Evolutionary conservation across 2,113 vertebrate genomes (phyloP), one percentile per base, ranked within the genome.

Genomic region (Arenaria interpres): DNA sequence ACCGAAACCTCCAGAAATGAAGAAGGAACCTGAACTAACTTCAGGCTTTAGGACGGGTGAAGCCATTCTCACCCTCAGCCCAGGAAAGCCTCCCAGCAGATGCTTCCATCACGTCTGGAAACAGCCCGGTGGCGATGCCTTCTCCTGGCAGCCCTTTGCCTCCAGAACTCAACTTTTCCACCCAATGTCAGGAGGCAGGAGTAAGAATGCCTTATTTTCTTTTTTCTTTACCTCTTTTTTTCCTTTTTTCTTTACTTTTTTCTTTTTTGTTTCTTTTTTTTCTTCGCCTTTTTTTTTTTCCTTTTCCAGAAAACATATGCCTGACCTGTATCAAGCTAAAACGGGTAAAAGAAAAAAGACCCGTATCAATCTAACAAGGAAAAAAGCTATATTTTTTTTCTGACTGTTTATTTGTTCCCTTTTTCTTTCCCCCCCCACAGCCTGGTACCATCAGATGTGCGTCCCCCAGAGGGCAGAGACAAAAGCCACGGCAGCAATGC

Each of bases 401-500:
- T 9, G 19, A 25, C 28, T 45, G 2, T 25, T 43, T 28, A 20
- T 64, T 66, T 66, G 3, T 12, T 67, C 27, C 20, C 10, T 27
- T 83, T 41, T 21, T 3, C 0, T 2, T 8, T 5, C 11, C 4
- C 57, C n/a, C 6, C 22, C 15, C 8, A 4, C 19, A 37, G 30
- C 18, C 19, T 28, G 32, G 22, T 14, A 18, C 37, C 45, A 8
- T 19, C 45, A 10, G 37, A 14, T 1, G 20, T 0, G 5, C 1
- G 0, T 30, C 39, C 14, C 37, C 27, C 28, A 9, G 28, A 12
- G 0, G 2, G 51, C 0, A 75, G 32, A 14, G 64, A 37, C 35
- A n/a, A 78, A 64, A 72, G 35, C 35, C 24, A 5, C 64, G 3
- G n/a, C 24, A 22, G 48, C 2, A n/a, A 11, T 0, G 9, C n/a